Base-by-base conservation (phyloP, 53 echinoderm and acorn worm genomes). In the Apostichopus leukothele region DNA sequence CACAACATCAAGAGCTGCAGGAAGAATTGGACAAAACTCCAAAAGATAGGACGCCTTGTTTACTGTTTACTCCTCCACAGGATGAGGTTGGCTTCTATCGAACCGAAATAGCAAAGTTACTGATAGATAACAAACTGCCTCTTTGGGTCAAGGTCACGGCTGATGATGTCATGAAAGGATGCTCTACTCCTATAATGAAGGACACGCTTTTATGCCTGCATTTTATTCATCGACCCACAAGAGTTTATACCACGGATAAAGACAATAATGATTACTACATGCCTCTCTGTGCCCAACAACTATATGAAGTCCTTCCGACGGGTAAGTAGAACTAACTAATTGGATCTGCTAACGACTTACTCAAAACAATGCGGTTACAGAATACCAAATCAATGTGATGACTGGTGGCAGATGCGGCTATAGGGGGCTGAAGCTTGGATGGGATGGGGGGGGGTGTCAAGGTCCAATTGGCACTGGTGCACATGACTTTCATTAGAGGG, bases 241-340 rank as follows among this genome's bases (percentile, higher is more conserved):
- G 90, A 1, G 92, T 97, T 1, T 90, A 89, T 51, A 95, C 97
- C 12, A 83, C 84, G 18, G 95, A 94, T 78, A 9, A 67, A 5
- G 55, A 79, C 14, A 89, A 92, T 4, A 90, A 67, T 6, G 89
- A 92, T 27, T 73, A 76, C 7, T 92, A 83, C 88, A 83, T 97
- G 1, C 97, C 97, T 1, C 52, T 91, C 10, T 61, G 57, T 77
- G 90, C 90, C 5, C 76, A 90, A n/a, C 95, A 93, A 79, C 75
- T 91, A 10, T 97, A 95, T 86, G 91, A 97, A 67, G 85, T 92
- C 9, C 91, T 97, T 6, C 95, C 94, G 5, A 18, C 91, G 5
- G 91, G 97, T 97, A 91, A 89, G 90, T 39, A 39, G 39, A 2
- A 39, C 39, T 39, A 39, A 39, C 39, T 39, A 39, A 39, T 39